Evolutionary conservation across 53 echinoderm and acorn worm species (phyloP).

Genomic region (Crossaster papposus): DNA sequence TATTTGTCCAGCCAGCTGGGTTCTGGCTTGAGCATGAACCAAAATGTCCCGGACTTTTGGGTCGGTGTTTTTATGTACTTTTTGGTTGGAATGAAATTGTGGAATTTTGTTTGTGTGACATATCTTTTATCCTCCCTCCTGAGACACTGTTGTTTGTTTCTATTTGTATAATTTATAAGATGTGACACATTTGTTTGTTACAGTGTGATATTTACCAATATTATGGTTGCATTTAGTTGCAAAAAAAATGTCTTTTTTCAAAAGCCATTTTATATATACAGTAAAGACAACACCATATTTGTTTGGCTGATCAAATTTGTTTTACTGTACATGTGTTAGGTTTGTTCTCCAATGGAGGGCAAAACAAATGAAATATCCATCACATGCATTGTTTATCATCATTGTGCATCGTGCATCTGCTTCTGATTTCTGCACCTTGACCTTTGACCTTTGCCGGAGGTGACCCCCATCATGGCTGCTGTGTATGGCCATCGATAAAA

Average conservation of each 20-base stretch:
- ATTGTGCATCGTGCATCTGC: conserved; percentile 66
- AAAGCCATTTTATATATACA: conserved; percentile 26
- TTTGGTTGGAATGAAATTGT: conserved; percentile 38
- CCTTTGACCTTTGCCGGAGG: conserved; percentile 38
- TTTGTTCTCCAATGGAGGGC: conserved; percentile 40
- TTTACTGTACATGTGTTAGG: background rate
- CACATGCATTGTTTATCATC: conserved; percentile 44
- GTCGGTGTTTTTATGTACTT: background rate
- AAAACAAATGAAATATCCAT: background rate
- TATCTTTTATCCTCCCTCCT: background rate
- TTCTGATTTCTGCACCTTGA: conserved; percentile 62
- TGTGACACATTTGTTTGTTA: conserved; percentile 44
- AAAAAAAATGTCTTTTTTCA: background rate
- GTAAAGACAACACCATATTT: conserved; percentile 49
- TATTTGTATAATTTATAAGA: background rate
- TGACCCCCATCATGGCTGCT: conserved; percentile 53
- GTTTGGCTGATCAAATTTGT: conserved; percentile 50
- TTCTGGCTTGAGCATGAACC: conserved; percentile 21
- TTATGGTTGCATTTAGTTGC: background rate
- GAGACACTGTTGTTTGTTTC: conserved; percentile 33
- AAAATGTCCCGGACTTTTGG: background rate
- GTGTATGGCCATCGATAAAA: background rate
- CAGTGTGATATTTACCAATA: conserved; percentile 16
- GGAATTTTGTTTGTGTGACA: conserved; percentile 9
- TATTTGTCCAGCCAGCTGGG: background rate